Conservation (phyloP, 2,888 invertebrate species). For the Microplitis manilae region DNA sequence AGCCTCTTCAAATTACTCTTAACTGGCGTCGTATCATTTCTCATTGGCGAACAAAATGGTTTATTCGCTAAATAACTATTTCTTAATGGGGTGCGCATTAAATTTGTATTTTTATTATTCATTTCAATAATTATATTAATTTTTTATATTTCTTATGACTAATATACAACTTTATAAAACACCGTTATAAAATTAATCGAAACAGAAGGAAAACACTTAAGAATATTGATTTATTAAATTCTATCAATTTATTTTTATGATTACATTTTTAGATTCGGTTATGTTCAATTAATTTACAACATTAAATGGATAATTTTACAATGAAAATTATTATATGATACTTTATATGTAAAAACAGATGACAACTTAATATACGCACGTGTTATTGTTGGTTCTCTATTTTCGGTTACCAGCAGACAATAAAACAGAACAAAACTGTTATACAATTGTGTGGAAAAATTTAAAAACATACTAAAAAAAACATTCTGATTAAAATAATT, state of each 20-base stretch:
- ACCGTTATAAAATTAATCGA: neutral
- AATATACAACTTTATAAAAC: neutral
- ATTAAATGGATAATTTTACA: neutral
- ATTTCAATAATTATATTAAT: slow-evolving; percentile 12
- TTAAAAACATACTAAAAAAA: neutral
- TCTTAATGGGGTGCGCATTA: slow-evolving; percentile 51
- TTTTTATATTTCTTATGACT: neutral
- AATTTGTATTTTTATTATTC: slow-evolving; percentile 44
- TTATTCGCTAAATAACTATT: slow-evolving; percentile 58
- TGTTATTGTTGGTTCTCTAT: neutral
- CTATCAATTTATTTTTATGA: neutral
- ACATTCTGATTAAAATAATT: neutral
- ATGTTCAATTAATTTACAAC: neutral
- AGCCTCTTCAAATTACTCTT: slow-evolving; percentile 19
- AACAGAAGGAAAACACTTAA: neutral
- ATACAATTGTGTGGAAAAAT: neutral
- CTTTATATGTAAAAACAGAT: neutral
- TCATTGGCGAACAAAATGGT: slow-evolving; percentile 59
- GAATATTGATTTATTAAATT: neutral
- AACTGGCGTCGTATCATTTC: slow-evolving; percentile 37
- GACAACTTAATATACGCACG: neutral
- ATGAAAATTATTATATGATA: neutral
- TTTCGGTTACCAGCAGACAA: neutral
- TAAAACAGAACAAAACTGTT: neutral
- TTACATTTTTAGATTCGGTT: neutral